Evolutionary conservation across 2,888 invertebrate genomes (phyloP).

Genomic region (Callimorpha dominula): DNA sequence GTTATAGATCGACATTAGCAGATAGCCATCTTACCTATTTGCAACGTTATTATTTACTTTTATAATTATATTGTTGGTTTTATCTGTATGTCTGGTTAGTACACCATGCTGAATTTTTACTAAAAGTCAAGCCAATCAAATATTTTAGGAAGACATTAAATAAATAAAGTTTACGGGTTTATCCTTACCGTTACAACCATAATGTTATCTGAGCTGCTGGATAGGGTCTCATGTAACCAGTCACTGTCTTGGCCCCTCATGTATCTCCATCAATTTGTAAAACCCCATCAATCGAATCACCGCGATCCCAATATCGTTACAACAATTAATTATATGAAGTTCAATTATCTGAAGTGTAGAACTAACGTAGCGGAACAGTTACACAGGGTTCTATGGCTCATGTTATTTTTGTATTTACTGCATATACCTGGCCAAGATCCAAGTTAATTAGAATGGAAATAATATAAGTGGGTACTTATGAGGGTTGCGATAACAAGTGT

Average conservation of each 20-base stretch:
- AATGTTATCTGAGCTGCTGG: no score
- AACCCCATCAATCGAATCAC: background rate
- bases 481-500: background rate
- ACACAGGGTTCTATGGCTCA: constrained; percentile 25
- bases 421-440: background rate
- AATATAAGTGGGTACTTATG: background rate
- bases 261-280: background rate
- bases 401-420: constrained; percentile 11
- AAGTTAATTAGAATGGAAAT: constrained; percentile 10
- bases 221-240: no score
- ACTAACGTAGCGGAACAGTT: constrained; percentile 32
- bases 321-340: constrained; percentile 11
- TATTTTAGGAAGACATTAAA: no score
- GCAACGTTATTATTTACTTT: no score
- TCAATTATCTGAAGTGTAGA: constrained; percentile 11
- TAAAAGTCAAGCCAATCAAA: no score
- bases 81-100: no score
- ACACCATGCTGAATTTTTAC: no score
- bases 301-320: background rate
- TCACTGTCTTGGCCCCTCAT: background rate
- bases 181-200: no score
- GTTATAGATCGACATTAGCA: no score
- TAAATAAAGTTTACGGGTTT: no score
- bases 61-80: no score
- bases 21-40: no score